Conservation (phyloP, 2,113 vertebrate species). For the Ceratotherium simum region DNA sequence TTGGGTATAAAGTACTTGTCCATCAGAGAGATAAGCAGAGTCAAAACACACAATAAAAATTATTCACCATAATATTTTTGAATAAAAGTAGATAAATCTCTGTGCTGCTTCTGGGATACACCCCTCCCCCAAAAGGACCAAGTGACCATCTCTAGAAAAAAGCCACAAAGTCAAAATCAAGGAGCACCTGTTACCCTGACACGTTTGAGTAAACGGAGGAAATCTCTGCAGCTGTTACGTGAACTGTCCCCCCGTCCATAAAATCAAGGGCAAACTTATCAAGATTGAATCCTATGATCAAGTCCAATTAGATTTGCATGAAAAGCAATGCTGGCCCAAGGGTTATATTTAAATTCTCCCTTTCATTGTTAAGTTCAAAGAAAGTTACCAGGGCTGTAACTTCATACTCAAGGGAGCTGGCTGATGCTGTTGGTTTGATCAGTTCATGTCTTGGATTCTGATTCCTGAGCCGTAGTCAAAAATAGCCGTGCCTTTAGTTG, state of each 20-base stretch:
- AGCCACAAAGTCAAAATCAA: neutral
- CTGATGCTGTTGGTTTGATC: neutral
- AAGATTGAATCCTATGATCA: neutral
- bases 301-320: neutral
- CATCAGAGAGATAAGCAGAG: conserved; percentile 73
- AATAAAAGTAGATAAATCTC: conserved; percentile 69
- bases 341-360: neutral
- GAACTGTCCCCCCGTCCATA: neutral
- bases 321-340: neutral
- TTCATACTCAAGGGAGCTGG: neutral
- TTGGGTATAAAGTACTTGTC: conserved; percentile 80
- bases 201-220: neutral
- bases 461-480: neutral
- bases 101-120: neutral
- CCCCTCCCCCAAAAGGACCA: neutral
- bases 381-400: neutral
- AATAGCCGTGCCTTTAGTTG: neutral
- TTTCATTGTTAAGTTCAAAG: conserved; percentile 35
- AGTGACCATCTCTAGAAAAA: neutral
- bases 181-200: neutral
- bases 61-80: conserved; percentile 45
- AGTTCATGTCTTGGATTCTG: neutral
- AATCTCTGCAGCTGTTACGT: neutral
- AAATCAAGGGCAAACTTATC: conserved; percentile 5
- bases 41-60: conserved; percentile 71